A percentile compares a stretch with the other conserved stretches of the same genome.
Evolutionary conservation across 2,797 vertebrate genomes (phyloP).

Genomic region (Argentina silus): DNA sequence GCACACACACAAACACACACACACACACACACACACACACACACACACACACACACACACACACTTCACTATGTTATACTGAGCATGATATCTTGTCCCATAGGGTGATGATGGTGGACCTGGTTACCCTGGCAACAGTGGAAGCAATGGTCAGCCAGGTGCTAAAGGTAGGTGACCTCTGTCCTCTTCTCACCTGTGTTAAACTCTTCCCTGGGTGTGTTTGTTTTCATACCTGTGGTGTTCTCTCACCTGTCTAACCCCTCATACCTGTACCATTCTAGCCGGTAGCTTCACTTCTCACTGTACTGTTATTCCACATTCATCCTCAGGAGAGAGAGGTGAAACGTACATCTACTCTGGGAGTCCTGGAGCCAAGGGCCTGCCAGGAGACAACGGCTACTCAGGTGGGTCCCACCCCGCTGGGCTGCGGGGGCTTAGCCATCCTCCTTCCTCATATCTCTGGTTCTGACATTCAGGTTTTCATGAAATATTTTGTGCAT

Average conservation of each 20-base stretch:
- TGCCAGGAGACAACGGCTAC: conserved; percentile 77
- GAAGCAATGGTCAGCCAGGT: conserved; percentile 80
- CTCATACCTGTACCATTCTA: neutral
- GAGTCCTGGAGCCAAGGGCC: conserved; percentile 81
- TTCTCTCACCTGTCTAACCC: neutral
- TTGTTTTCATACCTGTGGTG: neutral
- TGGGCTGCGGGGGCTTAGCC: neutral
- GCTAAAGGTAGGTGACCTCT: conserved; percentile 82
- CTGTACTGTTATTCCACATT: conserved; percentile 2
- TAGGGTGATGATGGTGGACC: conserved; percentile 85
- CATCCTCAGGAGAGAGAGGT: conserved; percentile 79
- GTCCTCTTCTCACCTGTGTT: neutral
- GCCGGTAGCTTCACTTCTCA: neutral
- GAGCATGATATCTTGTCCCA: conserved; percentile 35
- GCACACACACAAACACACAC: conserved; percentile 17
- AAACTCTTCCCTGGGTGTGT: neutral
- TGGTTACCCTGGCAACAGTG: conserved; percentile 82
- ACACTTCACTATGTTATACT: conserved; percentile 10
- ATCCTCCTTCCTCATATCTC: neutral
- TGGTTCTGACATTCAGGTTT: too few species aligned
- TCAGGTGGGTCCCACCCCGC: conserved; percentile 74
- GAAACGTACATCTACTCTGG: conserved; percentile 76
- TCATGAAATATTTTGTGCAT: too few species aligned
- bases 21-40: neutral
- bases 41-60: conserved; percentile 4